phyloP scores from a whole-genome alignment of 2,888 invertebrate species.

The Ypsolopha scabrella region DNA sequence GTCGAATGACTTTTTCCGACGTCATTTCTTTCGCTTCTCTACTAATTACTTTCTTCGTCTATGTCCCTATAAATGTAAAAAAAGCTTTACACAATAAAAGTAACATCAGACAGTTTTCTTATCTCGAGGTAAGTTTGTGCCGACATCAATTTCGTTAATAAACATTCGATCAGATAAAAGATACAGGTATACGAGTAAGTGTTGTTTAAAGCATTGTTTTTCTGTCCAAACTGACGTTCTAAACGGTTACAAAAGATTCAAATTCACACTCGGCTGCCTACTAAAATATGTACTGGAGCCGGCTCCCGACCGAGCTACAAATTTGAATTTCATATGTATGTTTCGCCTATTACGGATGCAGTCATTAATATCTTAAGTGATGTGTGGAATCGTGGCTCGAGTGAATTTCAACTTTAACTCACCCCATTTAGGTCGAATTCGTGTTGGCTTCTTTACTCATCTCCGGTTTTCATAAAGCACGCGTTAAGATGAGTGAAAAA shows the following conservation, averaged over 20 bases:
- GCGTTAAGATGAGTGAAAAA: conserved; percentile 62
- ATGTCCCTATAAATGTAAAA: conserved; percentile 22
- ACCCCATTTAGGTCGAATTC: conserved; percentile 16
- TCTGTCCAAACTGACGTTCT: conserved; percentile 45
- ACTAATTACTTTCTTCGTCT: conserved; percentile 64
- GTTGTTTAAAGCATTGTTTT: conserved; percentile 37
- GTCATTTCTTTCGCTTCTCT: conserved; percentile 56
- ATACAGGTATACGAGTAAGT: not conserved
- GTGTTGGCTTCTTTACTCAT: conserved; percentile 13
- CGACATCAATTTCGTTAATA: not conserved
- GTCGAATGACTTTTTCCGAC: conserved; percentile 63
- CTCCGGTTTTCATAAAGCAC: conserved; percentile 45
- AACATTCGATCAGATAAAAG: conserved; percentile 3
- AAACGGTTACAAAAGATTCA: conserved; percentile 68
- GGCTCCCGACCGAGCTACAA: conserved; percentile 60
- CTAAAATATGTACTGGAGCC: conserved; percentile 68
- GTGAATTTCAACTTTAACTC: conserved; percentile 23
- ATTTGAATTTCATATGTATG: conserved; percentile 71
- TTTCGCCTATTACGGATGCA: conserved; percentile 69
- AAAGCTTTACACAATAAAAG: conserved; percentile 26
- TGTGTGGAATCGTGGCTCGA: conserved; percentile 38
- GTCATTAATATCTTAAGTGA: conserved; percentile 70
- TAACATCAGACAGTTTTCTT: not conserved
- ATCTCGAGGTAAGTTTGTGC: too few species aligned
- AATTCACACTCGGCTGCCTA: conserved; percentile 69